Conservation (phyloP, 2,113 vertebrate genomes). For the Xiphophorus hellerii region DNA sequence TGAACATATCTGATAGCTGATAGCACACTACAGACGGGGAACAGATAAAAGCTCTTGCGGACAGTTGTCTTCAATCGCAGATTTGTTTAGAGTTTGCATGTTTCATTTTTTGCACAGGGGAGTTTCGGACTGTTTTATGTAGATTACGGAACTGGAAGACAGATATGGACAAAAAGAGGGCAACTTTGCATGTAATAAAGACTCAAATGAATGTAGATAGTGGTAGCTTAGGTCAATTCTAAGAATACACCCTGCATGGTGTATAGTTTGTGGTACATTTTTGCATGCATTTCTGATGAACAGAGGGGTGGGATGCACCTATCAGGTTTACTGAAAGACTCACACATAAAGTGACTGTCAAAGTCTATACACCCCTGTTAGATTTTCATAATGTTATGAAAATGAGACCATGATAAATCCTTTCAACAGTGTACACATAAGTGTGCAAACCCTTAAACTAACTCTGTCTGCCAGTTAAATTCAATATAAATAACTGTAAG, state of each 20-base stretch:
- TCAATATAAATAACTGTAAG: background rate
- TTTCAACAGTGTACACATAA: background rate
- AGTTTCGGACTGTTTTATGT: slow-evolving; percentile 1
- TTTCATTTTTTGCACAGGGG: slow-evolving; percentile 4
- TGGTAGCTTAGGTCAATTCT: background rate
- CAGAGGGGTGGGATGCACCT: background rate
- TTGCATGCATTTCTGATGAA: background rate
- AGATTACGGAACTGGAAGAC: slow-evolving; percentile 11
- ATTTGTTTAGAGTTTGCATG: slow-evolving; percentile 64
- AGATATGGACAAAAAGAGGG: background rate
- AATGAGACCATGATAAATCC: background rate
- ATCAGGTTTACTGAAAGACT: background rate
- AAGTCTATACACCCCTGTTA: background rate
- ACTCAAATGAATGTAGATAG: slow-evolving; percentile 8
- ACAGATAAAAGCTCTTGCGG: background rate
- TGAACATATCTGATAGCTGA: slow-evolving; percentile 4
- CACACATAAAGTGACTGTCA: background rate
- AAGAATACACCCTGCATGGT: background rate
- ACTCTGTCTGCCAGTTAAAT: too few species aligned
- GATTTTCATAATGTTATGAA: background rate
- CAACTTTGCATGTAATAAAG: slow-evolving; percentile 12
- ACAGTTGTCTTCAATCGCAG: slow-evolving; percentile 7
- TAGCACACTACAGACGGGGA: background rate
- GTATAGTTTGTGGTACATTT: background rate
- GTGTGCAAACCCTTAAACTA: background rate